A percentile compares a stretch with the other conserved stretches of the same genome.
Conservation (phyloP, 92 coral and sea anemone genomes). For the Paramuricea clavata region DNA sequence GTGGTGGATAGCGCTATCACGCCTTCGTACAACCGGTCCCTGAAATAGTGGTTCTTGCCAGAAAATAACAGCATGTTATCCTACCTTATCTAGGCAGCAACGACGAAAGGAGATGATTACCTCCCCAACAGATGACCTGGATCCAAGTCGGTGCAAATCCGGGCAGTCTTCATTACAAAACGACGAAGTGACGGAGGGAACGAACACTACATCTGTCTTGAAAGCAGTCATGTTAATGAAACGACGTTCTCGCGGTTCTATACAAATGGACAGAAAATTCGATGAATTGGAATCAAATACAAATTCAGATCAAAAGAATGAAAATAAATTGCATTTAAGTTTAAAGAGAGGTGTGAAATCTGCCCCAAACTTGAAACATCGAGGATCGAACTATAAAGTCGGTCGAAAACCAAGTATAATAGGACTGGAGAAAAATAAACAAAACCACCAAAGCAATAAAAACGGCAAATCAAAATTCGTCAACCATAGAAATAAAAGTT, state of each 20-base stretch:
- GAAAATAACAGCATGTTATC: no score
- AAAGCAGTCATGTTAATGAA: constrained; percentile 39
- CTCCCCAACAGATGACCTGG: constrained; percentile 1
- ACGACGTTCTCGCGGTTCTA: constrained; percentile 33
- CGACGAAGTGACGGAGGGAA: neutral
- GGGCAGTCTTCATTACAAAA: neutral
- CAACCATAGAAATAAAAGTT: neutral
- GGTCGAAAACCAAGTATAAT: neutral
- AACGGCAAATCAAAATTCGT: constrained; percentile 28
- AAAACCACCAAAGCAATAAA: constrained; percentile 58
- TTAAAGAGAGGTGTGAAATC: neutral
- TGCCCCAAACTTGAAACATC: neutral
- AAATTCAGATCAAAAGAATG: neutral
- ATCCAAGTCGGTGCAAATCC: neutral
- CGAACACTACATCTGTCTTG: constrained; percentile 1
- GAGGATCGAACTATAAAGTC: neutral
- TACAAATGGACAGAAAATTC: neutral
- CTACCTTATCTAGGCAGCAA: neutral
- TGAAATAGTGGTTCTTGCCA: no score
- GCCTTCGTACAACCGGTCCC: no score
- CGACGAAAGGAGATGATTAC: neutral
- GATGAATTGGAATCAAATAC: neutral
- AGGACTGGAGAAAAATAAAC: neutral
- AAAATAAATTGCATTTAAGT: neutral
- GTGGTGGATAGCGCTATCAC: no score